These are phyloP conservation scores for Solenopsis fugax DNA, from an alignment of 1,140 invertebrate species.

Conservation along the genomic window DNA sequence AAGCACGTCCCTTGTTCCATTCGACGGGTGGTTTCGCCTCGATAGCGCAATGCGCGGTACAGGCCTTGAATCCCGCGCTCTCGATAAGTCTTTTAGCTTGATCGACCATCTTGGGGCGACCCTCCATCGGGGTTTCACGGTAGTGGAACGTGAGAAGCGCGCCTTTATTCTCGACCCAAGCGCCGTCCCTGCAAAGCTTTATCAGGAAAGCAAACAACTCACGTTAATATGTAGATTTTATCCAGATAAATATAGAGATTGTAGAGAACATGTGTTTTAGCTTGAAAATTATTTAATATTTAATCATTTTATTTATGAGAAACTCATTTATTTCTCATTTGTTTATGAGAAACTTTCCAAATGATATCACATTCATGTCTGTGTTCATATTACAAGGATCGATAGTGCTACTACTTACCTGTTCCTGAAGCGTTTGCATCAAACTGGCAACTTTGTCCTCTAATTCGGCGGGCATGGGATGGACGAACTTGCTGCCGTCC, in stretches of 20 bases:
- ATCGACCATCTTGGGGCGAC: conserved; percentile 89
- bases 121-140: conserved; percentile 91
- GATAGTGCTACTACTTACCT: conserved; percentile 85
- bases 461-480: conserved; percentile 95
- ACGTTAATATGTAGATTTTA: conserved; percentile 19
- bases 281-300: neutral
- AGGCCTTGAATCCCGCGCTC: conserved; percentile 92
- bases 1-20: conserved; percentile 96
- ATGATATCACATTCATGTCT: neutral
- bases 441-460: conserved; percentile 93
- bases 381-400: neutral
- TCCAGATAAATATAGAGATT: neutral
- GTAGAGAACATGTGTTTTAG: neutral
- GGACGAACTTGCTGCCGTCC: conserved; percentile 95
- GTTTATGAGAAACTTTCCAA: neutral
- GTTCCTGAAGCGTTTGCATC: conserved; percentile 93
- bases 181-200: conserved; percentile 93
- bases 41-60: conserved; percentile 93
- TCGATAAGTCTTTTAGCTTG: conserved; percentile 91
- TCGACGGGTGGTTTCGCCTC: conserved; percentile 95
- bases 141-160: conserved; percentile 95
- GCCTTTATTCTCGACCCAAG: conserved; percentile 97
- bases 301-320: conserved; percentile 14
- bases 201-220: conserved; percentile 1
- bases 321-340: neutral